Evolutionary conservation across 2,888 invertebrate genomes (phyloP), one percentile per base, ranked within the genome.

Genomic region (Drosophila falleni): DNA sequence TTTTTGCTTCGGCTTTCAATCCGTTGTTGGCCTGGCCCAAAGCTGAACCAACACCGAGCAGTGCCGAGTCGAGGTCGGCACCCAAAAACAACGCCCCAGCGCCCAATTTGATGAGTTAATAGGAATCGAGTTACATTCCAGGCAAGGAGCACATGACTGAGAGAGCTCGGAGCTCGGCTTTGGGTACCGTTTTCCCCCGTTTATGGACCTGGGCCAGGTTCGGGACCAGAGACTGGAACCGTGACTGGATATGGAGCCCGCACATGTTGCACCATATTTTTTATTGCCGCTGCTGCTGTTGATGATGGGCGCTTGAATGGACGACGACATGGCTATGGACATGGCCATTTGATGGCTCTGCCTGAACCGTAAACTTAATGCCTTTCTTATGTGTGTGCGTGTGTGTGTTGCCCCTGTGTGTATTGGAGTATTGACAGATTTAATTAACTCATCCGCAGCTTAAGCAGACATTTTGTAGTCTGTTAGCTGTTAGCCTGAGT

Each of bases 61-160:
- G 19, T 50, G 44, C 35, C 56, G 37, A 47, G 51, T 42, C 54
- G 50, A 50, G 68, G 60, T 63, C 51, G 63, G 76, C 76, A 66
- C 67, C 79, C 56, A 54, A 78, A 78, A 74, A 54, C 61, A 70
- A 83, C 82, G 87, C 87, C 83, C 87, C 73, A 83, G 83, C 85
- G 69, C 77, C 81, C 81, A 75, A 87, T 86, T 90, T 91, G 90
- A 91, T 91, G 91, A 91, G 91, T 91, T 91, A 91, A 91, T 91
- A 91, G 91, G 91, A 91, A 91, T 91, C 91, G 89, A 90, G 91
- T 91, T 91, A 91, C 91, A 89, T 90, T 83, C 90, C 84, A 78
- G 82, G 83, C 83, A 83, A 84, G 82, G 53, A 81, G 87, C 73
- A 55, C 23, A 41, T 13, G 29, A 13, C 42, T 16, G 58, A 46